Base-by-base conservation (phyloP, 2,797 vertebrate genomes). In the Picus viridis region DNA sequence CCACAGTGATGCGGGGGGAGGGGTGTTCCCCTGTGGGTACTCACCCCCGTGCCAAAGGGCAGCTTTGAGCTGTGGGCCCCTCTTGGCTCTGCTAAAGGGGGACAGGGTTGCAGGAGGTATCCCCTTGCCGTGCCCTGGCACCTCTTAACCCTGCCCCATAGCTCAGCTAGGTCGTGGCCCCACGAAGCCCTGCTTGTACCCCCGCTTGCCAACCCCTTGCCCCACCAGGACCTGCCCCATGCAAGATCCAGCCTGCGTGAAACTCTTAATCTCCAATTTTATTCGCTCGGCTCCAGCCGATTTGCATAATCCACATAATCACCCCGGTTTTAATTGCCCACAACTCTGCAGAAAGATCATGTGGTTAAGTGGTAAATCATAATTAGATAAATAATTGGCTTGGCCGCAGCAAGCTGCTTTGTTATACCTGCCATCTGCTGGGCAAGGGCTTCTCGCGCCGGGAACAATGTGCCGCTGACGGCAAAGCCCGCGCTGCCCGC, bases 381-480 rank as follows among this genome's bases (percentile, higher is more conserved):
- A 99, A 99, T 99, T 99, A 98, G 98, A 99, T 98, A 98, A 99
- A 99, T 99, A 99, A 99, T 99, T 98, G 98, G 97, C 98, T 99
- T 99, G 98, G 98, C 98, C 98, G 97, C 98, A 97, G 98, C 99
- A 99, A 99, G 98, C 99, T 99, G 98, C 98, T 98, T 97, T 98
- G 97, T 97, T 98, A 97, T 98, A 97, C 97, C 97, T 98, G 98
- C 98, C 98, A 99, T 99, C 98, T 99, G 98, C 98, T 98, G 97
- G 97, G 97, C 97, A 97, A 96, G 97, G 95, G 94, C 96, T 96
- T 93, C 95, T 96, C 93, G 95, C 89, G 89, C 97, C 87, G 88
- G 89, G 96, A 97, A 98, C 97, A 97, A 98, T 97, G 97, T 81
- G 36, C 93, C 58, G 97, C 95, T 89, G 96, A 94, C 93, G 94